Conservation (phyloP, 1,140 invertebrate species). For the Paramacrobiotus metropolitanus region DNA sequence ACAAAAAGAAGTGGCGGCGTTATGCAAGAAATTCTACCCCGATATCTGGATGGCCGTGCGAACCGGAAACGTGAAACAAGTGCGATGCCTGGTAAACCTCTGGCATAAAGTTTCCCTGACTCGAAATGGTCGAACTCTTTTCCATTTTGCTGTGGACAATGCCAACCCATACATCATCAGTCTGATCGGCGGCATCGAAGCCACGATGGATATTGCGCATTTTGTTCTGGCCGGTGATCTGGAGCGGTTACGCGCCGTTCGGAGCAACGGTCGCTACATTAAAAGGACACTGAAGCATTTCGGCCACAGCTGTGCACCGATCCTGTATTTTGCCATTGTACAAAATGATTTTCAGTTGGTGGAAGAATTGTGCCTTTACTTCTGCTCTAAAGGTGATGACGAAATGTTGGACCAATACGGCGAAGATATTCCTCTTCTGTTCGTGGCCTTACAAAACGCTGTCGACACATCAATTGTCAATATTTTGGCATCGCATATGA, state of each 20-base stretch:
- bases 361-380: background rate
- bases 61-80: background rate
- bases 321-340: background rate
- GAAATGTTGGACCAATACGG: background rate
- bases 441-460: background rate
- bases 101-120: background rate
- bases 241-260: background rate
- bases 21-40: background rate
- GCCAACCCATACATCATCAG: slow-evolving; percentile 3
- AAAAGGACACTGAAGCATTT: background rate
- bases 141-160: background rate
- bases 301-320: background rate
- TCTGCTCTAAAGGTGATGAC: background rate
- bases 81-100: slow-evolving; percentile 1
- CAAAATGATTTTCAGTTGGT: background rate
- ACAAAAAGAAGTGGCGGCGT: background rate
- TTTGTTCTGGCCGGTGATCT: background rate
- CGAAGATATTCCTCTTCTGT: background rate
- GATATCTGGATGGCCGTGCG: background rate
- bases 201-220: background rate
- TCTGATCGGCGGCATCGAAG: background rate
- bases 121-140: background rate
- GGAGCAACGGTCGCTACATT: background rate
- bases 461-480: background rate
- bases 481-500: background rate